Conservation (phyloP, 2,888 invertebrate genomes). For the Cryptus armator region DNA sequence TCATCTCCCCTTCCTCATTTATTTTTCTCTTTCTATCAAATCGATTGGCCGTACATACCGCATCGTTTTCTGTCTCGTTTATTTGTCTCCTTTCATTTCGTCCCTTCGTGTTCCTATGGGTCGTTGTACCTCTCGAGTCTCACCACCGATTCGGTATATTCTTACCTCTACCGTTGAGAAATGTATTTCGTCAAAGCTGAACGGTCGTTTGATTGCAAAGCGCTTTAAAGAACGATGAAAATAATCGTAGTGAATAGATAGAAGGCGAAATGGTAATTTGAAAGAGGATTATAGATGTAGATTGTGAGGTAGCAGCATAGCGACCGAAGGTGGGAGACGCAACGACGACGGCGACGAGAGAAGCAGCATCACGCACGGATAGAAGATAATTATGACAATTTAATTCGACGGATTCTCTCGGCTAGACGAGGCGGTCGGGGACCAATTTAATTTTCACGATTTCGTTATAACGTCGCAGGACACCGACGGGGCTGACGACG, state of each 20-base stretch:
- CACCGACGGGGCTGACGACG: slow-evolving; percentile 25
- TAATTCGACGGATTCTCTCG: slow-evolving; percentile 53
- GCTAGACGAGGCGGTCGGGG: slow-evolving; percentile 36
- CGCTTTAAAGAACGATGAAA: slow-evolving; percentile 42
- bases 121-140: neutral
- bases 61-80: neutral
- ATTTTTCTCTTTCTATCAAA: neutral
- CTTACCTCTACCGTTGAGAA: neutral
- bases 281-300: slow-evolving; percentile 45
- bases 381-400: slow-evolving; percentile 60
- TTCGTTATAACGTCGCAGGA: slow-evolving; percentile 51
- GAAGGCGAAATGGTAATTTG: slow-evolving; percentile 44
- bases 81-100: neutral
- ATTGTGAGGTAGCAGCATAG: slow-evolving; percentile 9
- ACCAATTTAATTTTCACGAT: slow-evolving; percentile 63
- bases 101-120: neutral
- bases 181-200: slow-evolving; percentile 6
- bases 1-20: slow-evolving; percentile 5
- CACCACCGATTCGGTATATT: neutral
- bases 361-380: slow-evolving; percentile 15
- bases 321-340: neutral
- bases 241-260: slow-evolving; percentile 34
- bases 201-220: slow-evolving; percentile 30
- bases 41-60: neutral
- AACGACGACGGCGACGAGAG: neutral